phyloP scores from a whole-genome alignment of 2,797 vertebrate species.

The Fratercula arctica region DNA sequence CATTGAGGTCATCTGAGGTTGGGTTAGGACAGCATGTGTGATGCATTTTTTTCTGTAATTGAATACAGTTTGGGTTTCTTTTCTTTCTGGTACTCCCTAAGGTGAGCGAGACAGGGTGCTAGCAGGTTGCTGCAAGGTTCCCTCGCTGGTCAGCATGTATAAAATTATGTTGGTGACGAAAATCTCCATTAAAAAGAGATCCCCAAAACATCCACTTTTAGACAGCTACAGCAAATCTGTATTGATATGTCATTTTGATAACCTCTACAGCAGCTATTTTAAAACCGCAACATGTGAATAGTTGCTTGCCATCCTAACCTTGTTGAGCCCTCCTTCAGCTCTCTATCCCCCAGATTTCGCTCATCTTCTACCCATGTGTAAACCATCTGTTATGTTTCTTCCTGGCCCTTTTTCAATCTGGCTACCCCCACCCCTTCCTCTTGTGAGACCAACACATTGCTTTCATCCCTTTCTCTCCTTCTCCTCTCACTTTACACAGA shows the following conservation, averaged over 20 bases:
- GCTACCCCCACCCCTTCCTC: constrained; percentile 63
- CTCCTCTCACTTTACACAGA: constrained; percentile 65
- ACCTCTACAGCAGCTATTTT: constrained; percentile 64
- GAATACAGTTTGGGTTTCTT: background rate
- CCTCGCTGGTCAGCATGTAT: constrained; percentile 12
- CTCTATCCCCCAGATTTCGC: constrained; percentile 61
- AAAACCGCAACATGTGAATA: constrained; percentile 34
- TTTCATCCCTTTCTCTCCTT: constrained; percentile 67
- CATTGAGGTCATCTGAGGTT: background rate
- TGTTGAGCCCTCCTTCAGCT: constrained; percentile 54
- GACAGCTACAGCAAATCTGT: background rate
- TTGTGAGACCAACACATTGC: constrained; percentile 71
- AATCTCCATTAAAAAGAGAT: constrained; percentile 19
- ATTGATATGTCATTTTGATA: constrained; percentile 56
- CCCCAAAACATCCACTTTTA: constrained; percentile 1
- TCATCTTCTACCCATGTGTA: constrained; percentile 63
- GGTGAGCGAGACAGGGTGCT: background rate
- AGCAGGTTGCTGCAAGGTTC: background rate
- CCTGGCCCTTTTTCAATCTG: constrained; percentile 61
- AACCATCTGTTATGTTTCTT: constrained; percentile 70
- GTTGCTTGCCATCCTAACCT: constrained; percentile 58
- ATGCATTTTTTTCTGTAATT: background rate
- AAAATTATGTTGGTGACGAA: background rate
- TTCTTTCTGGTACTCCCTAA: background rate
- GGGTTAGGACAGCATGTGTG: background rate